Conservation (phyloP, 2,113 vertebrate genomes). For the Rhea americana region DNA sequence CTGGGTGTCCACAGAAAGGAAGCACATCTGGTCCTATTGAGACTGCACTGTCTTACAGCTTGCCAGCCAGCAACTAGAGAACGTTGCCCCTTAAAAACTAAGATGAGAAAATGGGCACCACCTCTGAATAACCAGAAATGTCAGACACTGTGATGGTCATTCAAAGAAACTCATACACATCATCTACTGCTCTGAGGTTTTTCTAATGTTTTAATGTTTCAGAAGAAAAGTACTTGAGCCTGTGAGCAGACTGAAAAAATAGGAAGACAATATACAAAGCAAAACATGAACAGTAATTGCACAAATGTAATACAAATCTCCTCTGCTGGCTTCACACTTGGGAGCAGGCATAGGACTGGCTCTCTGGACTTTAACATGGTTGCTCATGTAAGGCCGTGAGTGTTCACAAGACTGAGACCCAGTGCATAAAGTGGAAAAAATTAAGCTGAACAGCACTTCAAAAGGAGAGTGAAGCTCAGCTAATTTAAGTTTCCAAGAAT, state of each 20-base stretch:
- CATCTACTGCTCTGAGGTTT: not conserved
- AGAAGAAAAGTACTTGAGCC: not conserved
- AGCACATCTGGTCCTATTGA: not conserved
- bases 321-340: not conserved
- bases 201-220: not conserved
- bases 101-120: not conserved
- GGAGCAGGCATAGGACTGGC: rapidly evolving
- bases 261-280: not conserved
- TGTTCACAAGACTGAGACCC: rapidly evolving
- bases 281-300: not conserved
- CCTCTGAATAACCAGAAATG: not conserved
- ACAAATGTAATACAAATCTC: not conserved
- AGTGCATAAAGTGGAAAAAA: not conserved
- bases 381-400: rapidly evolving
- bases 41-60: not conserved
- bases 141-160: not conserved
- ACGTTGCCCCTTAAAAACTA: not conserved
- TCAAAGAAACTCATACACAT: not conserved
- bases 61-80: not conserved
- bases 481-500: not conserved
- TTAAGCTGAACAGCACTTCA: constrained; percentile 21
- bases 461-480: no score
- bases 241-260: not conserved
- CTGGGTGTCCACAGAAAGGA: not conserved
- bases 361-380: rapidly evolving